Percentiles rank a stretch among this genome's conserved stretches.
phyloP scores from a whole-genome alignment of 1,140 invertebrate genomes.

The Drosophila rufa region DNA sequence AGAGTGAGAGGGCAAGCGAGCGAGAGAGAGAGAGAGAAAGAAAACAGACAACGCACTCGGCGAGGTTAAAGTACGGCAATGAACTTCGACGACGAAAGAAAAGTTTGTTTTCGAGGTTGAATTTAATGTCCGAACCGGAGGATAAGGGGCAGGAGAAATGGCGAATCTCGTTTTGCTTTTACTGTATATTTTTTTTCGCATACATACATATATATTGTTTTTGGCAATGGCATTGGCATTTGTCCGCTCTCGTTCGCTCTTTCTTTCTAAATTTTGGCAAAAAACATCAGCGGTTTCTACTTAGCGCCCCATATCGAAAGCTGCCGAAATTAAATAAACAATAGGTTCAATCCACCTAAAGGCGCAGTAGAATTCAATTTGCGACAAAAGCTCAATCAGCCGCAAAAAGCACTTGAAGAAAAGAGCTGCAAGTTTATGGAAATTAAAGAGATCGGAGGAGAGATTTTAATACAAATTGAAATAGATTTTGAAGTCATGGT shows the following conservation, averaged over 20 bases:
- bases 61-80: constrained; percentile 78
- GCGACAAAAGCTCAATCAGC: constrained; percentile 28
- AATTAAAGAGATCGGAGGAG: no score
- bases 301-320: constrained; percentile 62
- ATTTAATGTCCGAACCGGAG: constrained; percentile 29
- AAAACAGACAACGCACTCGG: constrained; percentile 70
- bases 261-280: constrained; percentile 27
- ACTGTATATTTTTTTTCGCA: constrained; percentile 4
- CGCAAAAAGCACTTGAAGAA: constrained; percentile 1
- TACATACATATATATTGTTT: neutral
- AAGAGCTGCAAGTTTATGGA: neutral
- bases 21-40: constrained; percentile 18
- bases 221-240: constrained; percentile 59
- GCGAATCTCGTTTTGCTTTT: constrained; percentile 14
- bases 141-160: constrained; percentile 24
- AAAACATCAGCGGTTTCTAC: constrained; percentile 70
- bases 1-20: constrained; percentile 5
- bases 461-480: no score
- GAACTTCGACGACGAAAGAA: constrained; percentile 69
- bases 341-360: constrained; percentile 78
- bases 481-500: no score
- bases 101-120: constrained; percentile 79
- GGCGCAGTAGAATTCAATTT: constrained; percentile 79
- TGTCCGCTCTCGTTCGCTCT: neutral
- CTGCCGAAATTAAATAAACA: constrained; percentile 69